Conservation (phyloP, 37 sponge, comb jelly and placozoan genomes). For the Geodia barretti region DNA sequence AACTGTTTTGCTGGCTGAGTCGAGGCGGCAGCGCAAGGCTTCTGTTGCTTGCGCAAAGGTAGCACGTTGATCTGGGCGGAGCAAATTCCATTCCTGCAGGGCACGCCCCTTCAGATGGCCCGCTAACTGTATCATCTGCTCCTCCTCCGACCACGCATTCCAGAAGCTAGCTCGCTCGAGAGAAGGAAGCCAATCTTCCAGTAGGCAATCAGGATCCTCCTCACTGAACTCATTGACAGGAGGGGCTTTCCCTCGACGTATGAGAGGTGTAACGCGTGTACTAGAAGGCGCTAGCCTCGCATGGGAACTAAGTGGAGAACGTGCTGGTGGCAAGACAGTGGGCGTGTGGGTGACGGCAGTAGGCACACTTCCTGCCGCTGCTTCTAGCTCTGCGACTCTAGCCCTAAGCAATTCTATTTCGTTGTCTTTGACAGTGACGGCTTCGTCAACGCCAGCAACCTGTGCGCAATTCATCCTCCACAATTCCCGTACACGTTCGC, state of each 20-base stretch:
- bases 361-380: neutral
- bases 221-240: conserved; percentile 52
- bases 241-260: conserved; percentile 24
- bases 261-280: no score
- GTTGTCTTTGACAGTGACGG: conserved; percentile 1
- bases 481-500: neutral
- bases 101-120: conserved; percentile 57
- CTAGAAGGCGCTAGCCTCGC: no score
- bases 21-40: conserved; percentile 22
- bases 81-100: conserved; percentile 62
- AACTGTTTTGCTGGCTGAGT: conserved; percentile 16
- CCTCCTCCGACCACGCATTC: conserved; percentile 52
- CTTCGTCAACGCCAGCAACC: conserved; percentile 4
- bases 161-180: conserved; percentile 35
- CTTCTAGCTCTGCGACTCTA: neutral
- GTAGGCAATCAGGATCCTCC: conserved; percentile 36
- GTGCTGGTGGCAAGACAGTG: no score
- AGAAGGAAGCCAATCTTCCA: conserved; percentile 56
- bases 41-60: neutral
- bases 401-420: conserved; percentile 9
- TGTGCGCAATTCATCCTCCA: conserved; percentile 23
- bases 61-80: neutral
- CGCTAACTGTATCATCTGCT: conserved; percentile 56
- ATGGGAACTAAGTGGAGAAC: no score
- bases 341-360: neutral